phyloP scores from a whole-genome alignment of 2,113 vertebrate species.

The Megalops atlanticus region DNA sequence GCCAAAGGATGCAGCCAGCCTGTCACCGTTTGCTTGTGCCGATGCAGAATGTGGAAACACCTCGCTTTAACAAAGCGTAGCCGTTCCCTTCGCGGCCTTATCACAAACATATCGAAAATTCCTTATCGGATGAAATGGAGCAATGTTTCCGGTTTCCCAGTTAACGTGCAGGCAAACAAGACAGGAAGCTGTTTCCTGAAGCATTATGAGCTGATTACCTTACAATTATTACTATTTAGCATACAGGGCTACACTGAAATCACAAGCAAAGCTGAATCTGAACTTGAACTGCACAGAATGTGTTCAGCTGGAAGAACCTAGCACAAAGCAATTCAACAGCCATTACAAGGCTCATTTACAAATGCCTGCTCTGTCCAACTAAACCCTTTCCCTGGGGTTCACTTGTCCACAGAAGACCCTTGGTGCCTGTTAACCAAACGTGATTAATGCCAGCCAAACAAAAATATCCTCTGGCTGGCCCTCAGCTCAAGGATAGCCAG shows the following conservation, averaged over 20 bases:
- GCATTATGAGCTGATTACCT: not conserved
- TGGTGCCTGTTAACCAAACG: not conserved
- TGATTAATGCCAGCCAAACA: not conserved
- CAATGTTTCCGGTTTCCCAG: not conserved
- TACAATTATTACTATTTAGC: not conserved
- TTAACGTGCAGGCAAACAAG: not conserved
- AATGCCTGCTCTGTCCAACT: not conserved
- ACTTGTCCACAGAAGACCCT: not conserved
- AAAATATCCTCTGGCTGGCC: not conserved
- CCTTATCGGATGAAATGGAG: not conserved
- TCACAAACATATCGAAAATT: slow-evolving; percentile 2
- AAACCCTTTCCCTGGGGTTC: too few species aligned
- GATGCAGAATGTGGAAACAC: not conserved
- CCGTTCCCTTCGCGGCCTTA: not conserved
- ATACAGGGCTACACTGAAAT: not conserved
- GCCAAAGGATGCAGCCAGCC: not conserved
- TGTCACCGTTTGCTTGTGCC: not conserved
- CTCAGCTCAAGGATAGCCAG: not conserved
- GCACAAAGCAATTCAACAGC: not conserved
- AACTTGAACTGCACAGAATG: not conserved
- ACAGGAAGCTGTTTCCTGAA: not conserved
- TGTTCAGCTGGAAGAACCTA: not conserved
- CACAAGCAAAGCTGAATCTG: not conserved
- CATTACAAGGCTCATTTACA: not conserved
- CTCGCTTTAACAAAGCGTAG: not conserved